These are phyloP conservation scores for Rutpela maculata DNA, from an alignment of 2,888 invertebrate species.

Conservation along the genomic window DNA sequence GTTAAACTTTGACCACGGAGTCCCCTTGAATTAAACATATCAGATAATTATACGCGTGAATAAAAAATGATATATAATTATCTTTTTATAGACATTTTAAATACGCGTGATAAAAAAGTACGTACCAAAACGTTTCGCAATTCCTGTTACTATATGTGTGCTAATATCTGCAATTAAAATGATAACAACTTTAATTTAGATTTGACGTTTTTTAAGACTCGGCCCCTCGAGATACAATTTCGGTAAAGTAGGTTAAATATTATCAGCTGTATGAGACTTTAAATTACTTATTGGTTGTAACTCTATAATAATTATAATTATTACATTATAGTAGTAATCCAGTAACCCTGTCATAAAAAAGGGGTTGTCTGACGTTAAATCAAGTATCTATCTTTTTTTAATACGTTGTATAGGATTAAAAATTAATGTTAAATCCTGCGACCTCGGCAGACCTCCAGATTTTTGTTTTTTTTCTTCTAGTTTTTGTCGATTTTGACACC, in stretches of 20 bases:
- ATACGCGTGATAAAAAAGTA: slow-evolving; percentile 30
- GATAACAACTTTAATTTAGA: background rate
- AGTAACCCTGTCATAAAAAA: too few species aligned
- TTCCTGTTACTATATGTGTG: slow-evolving; percentile 5
- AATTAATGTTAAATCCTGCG: too few species aligned
- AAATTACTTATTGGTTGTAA: background rate
- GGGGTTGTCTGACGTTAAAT: too few species aligned
- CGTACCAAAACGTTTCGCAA: slow-evolving; percentile 19
- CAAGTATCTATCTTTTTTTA: too few species aligned
- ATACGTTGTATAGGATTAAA: too few species aligned
- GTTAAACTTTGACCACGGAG: slow-evolving; percentile 27
- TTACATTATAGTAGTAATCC: too few species aligned
- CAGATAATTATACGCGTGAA: slow-evolving; percentile 33
- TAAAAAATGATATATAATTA: slow-evolving; percentile 20
- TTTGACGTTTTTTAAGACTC: slow-evolving; percentile 4
- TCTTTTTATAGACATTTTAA: slow-evolving; percentile 25
- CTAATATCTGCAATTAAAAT: background rate
- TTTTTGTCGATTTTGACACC: too few species aligned
- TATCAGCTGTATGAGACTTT: background rate
- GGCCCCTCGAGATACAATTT: slow-evolving; percentile 5
- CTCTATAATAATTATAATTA: background rate
- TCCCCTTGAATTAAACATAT: slow-evolving; percentile 32
- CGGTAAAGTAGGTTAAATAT: background rate
- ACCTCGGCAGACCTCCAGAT: too few species aligned
- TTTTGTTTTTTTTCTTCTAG: too few species aligned